Evolutionary conservation across 2,797 vertebrate species (phyloP).

Genomic region (Diglossa cyanea): DNA sequence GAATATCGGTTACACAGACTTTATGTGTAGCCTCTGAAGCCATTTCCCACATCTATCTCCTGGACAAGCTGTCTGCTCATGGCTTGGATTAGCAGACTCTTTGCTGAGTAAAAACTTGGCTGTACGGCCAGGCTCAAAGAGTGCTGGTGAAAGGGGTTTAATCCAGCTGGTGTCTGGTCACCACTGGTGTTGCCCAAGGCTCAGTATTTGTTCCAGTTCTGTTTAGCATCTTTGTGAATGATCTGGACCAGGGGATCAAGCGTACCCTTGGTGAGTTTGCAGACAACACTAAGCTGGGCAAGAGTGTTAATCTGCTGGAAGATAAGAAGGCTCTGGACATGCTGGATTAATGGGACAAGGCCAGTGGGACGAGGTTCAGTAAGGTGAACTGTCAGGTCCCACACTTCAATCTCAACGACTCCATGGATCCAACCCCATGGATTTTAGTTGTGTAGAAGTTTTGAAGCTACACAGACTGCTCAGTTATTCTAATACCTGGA

Average conservation of each 20-base stretch:
- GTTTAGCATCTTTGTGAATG: background rate
- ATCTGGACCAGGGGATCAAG: background rate
- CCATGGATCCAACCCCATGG: background rate
- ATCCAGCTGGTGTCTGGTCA: rapidly evolving
- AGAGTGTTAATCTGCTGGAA: background rate
- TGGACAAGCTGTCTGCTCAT: background rate
- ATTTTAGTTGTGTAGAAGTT: background rate
- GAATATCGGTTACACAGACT: background rate
- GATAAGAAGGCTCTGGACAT: background rate
- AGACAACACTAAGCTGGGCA: background rate
- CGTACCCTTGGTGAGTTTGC: background rate
- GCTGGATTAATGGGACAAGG: background rate
- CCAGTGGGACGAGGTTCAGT: background rate
- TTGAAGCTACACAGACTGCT: background rate
- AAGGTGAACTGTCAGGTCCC: background rate
- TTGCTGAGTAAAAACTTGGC: background rate
- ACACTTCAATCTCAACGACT: background rate
- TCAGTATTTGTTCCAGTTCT: background rate
- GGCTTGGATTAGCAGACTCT: background rate
- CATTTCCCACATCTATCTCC: background rate
- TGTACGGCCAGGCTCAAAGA: background rate
- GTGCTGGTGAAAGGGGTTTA: background rate
- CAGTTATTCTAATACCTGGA: background rate
- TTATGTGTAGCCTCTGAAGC: background rate
- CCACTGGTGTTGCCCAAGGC: background rate